These are phyloP conservation scores for Echinometra lucunter DNA, from an alignment of 53 echinoderm and acorn worm genomes.

Conservation along the genomic window DNA sequence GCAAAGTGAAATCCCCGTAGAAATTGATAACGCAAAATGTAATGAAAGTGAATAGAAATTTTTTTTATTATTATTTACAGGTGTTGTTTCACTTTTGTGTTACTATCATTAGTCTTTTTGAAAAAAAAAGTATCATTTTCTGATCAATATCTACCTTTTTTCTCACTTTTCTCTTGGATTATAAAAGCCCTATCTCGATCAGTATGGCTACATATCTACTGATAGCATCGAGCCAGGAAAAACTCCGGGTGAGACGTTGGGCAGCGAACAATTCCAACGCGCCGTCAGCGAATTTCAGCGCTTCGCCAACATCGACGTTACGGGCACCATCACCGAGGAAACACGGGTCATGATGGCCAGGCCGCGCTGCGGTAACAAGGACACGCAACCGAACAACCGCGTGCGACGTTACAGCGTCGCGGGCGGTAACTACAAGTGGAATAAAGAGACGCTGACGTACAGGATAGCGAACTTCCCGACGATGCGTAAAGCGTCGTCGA, in stretches of 20 bases:
- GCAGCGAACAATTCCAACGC: constrained; percentile 32
- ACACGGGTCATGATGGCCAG: constrained; percentile 75
- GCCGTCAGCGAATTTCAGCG: constrained; percentile 79
- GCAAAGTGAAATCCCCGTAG: too few species aligned
- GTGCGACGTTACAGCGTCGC: constrained; percentile 75
- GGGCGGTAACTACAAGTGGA: constrained; percentile 79
- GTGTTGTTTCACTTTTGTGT: neutral
- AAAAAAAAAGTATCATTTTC: neutral
- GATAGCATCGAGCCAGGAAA: neutral
- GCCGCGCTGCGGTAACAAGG: constrained; percentile 80
- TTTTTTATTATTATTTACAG: neutral
- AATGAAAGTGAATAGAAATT: neutral
- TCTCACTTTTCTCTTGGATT: neutral
- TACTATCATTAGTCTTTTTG: too few species aligned
- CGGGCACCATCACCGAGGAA: constrained; percentile 75
- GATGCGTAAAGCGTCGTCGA: constrained; percentile 46
- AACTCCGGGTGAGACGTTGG: neutral
- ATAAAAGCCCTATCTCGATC: constrained; percentile 57
- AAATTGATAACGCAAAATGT: too few species aligned
- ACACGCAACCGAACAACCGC: constrained; percentile 57
- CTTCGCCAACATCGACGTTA: constrained; percentile 75
- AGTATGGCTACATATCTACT: constrained; percentile 27
- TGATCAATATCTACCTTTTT: neutral
- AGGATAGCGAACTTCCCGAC: constrained; percentile 78
- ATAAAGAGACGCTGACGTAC: constrained; percentile 75